Conservation (phyloP, 1,140 invertebrate genomes). For the Drosophila pseudoananassae region DNA sequence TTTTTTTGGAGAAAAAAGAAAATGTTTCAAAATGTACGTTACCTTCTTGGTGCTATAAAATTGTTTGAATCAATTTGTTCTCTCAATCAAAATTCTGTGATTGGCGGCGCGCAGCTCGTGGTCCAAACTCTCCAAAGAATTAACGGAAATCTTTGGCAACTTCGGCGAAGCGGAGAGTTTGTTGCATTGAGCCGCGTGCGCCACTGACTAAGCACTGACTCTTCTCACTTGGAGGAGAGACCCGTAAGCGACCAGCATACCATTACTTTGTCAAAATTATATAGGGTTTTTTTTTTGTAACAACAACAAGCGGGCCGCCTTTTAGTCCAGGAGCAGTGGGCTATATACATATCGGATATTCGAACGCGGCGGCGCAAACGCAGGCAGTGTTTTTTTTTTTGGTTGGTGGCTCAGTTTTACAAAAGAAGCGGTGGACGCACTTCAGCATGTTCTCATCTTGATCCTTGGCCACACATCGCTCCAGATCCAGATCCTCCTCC, state of each 20-base stretch:
- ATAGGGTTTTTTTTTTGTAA: slow-evolving; percentile 18
- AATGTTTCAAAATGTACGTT: slow-evolving; percentile 83
- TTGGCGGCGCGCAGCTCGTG: slow-evolving; percentile 74
- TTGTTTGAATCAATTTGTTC: slow-evolving; percentile 78
- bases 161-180: slow-evolving; percentile 71
- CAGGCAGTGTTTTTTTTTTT: slow-evolving; percentile 34
- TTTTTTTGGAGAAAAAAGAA: slow-evolving; percentile 73
- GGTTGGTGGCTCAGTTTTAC: slow-evolving; percentile 38
- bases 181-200: slow-evolving; percentile 78
- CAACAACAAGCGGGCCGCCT: slow-evolving; percentile 66
- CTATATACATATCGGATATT: slow-evolving; percentile 28
- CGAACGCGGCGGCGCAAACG: slow-evolving; percentile 63
- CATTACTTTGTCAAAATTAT: slow-evolving; percentile 4
- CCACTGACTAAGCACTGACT: slow-evolving; percentile 62
- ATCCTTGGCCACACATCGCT: slow-evolving; percentile 24
- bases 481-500: slow-evolving; percentile 30
- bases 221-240: slow-evolving; percentile 42
- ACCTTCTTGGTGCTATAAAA: slow-evolving; percentile 81
- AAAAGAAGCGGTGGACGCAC: slow-evolving; percentile 51
- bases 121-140: slow-evolving; percentile 72
- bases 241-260: slow-evolving; percentile 30
- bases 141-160: slow-evolving; percentile 1
- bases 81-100: slow-evolving; percentile 82
- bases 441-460: slow-evolving; percentile 9
- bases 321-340: slow-evolving; percentile 67